These are phyloP conservation scores for Taxidea taxus DNA, from an alignment of 2,113 vertebrate genomes.

Conservation along the genomic window DNA sequence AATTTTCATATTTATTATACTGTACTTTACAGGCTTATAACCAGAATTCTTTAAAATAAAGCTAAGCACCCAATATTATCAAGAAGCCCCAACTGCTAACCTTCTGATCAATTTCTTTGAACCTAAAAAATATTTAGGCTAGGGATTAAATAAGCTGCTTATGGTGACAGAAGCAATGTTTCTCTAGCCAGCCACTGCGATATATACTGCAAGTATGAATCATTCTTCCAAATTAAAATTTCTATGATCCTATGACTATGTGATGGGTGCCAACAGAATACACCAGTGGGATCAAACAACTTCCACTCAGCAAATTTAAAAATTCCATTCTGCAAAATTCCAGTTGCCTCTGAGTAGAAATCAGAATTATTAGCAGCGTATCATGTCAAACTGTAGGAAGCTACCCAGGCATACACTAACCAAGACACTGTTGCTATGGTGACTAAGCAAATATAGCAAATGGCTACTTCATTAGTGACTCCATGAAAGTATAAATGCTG, in stretches of 20 bases:
- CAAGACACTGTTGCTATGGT: constrained; percentile 67
- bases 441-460: constrained; percentile 60
- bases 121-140: constrained; percentile 29
- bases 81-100: background rate
- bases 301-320: constrained; percentile 55
- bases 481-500: constrained; percentile 22
- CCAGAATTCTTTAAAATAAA: constrained; percentile 25
- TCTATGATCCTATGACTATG: constrained; percentile 11
- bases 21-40: background rate
- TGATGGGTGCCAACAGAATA: constrained; percentile 38
- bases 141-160: constrained; percentile 27
- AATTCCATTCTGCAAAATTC: constrained; percentile 39
- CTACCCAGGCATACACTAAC: constrained; percentile 45
- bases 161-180: background rate
- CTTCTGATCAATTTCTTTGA: constrained; percentile 20
- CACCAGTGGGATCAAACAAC: constrained; percentile 11
- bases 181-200: constrained; percentile 3
- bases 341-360: constrained; percentile 32
- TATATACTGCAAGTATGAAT: background rate
- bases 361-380: constrained; percentile 55
- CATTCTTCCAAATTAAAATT: constrained; percentile 67
- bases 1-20: constrained; percentile 9
- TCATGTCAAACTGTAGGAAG: constrained; percentile 60
- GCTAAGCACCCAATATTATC: background rate
- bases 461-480: constrained; percentile 67